Percentiles rank a stretch among this genome's conserved stretches.
Evolutionary conservation across 2,888 invertebrate genomes (phyloP).

Genomic region (Pherbina coryleti): DNA sequence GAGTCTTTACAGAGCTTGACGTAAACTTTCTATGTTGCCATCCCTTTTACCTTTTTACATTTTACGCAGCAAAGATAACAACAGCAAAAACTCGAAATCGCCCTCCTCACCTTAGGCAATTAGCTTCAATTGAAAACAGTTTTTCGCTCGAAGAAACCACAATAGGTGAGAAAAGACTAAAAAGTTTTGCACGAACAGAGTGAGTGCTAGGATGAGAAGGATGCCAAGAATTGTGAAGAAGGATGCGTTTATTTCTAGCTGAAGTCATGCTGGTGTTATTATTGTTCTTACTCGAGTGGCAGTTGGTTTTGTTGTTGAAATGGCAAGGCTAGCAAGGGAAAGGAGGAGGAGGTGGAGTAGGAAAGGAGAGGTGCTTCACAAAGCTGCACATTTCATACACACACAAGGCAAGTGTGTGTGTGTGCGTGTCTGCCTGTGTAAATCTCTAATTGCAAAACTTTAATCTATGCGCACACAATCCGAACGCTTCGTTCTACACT

Average conservation of each 20-base stretch:
- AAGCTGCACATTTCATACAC: too few species aligned
- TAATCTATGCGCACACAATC: slow-evolving; percentile 3
- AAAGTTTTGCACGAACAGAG: background rate
- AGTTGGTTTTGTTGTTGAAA: too few species aligned
- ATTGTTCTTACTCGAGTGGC: too few species aligned
- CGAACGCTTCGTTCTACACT: background rate
- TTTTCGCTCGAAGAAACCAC: slow-evolving; percentile 8
- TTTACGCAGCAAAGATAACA: background rate
- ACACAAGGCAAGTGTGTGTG: background rate
- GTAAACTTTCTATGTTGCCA: too few species aligned
- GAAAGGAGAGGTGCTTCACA: too few species aligned
- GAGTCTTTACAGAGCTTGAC: too few species aligned
- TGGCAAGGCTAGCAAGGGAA: too few species aligned
- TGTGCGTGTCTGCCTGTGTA: background rate
- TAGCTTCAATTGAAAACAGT: slow-evolving; percentile 26
- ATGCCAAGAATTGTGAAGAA: background rate
- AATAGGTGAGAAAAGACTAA: background rate
- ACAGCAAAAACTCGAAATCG: background rate
- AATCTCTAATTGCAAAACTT: slow-evolving; percentile 18
- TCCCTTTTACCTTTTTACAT: background rate
- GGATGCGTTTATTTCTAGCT: background rate
- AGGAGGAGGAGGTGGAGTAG: too few species aligned
- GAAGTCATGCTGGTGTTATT: background rate
- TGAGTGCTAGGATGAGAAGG: too few species aligned
- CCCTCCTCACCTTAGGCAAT: slow-evolving; percentile 6